These are phyloP conservation scores for Pyrocephalus nanus DNA, from an alignment of 2,797 vertebrate genomes.

Conservation along the genomic window DNA sequence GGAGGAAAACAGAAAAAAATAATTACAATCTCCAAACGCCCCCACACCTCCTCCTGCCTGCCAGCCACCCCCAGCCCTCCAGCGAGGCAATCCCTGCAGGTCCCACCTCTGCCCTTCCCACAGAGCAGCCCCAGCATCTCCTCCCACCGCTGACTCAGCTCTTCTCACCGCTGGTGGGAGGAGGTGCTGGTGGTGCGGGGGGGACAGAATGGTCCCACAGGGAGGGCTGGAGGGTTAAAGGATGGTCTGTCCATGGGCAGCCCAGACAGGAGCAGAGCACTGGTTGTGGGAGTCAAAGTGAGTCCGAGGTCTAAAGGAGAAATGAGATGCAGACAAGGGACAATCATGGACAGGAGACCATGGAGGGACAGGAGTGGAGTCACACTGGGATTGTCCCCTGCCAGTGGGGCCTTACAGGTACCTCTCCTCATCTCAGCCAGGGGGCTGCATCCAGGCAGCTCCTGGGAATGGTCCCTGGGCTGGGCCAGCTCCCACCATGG, in stretches of 20 bases:
- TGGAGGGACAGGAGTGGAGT: not conserved
- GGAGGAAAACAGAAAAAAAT: not conserved
- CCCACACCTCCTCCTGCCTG: not conserved
- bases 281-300: not conserved
- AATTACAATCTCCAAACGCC: not conserved
- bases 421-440: not conserved
- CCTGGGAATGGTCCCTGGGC: not conserved
- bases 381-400: not conserved
- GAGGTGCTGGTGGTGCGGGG: not conserved
- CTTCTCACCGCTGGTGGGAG: not conserved
- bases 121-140: not conserved
- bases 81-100: not conserved
- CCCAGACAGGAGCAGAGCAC: not conserved
- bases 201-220: too few relatives aligned
- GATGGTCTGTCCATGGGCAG: not conserved
- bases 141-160: not conserved
- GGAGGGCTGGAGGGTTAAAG: not conserved
- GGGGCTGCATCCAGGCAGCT: not conserved
- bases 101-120: not conserved
- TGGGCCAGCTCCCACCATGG: not conserved
- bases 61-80: not conserved
- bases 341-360: not conserved
- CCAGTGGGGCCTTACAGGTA: fast-evolving
- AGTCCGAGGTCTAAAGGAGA: not conserved
- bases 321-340: not conserved